phyloP scores from a whole-genome alignment of 2,797 vertebrate species.

The Coreius guichenoti region DNA sequence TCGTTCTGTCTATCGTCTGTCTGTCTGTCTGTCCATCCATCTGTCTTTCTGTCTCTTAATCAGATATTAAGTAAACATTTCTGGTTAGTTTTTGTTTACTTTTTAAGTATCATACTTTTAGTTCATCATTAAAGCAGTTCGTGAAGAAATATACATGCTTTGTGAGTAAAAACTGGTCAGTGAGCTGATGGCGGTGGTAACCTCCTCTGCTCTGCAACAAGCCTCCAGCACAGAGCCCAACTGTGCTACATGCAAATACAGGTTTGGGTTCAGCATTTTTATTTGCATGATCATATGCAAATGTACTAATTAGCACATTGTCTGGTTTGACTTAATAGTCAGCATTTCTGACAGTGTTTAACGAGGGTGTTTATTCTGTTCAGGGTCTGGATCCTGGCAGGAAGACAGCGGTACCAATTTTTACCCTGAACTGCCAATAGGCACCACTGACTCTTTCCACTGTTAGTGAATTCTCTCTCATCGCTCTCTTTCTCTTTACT shows the following conservation, averaged over 20 bases:
- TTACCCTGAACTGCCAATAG: slow-evolving; percentile 47
- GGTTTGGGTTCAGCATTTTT: slow-evolving; percentile 68
- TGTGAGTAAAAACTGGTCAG: slow-evolving; percentile 24
- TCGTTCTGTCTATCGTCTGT: not conserved
- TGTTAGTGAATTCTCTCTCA: not conserved
- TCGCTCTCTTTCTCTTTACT: not conserved
- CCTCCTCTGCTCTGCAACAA: slow-evolving; percentile 29
- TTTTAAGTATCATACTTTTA: slow-evolving; percentile 4
- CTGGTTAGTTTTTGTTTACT: not conserved
- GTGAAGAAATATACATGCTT: not conserved
- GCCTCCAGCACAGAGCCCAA: slow-evolving; percentile 50
- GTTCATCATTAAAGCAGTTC: not conserved
- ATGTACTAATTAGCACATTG: slow-evolving; percentile 69
- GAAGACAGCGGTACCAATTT: slow-evolving; percentile 51
- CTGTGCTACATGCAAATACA: slow-evolving; percentile 62
- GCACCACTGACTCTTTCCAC: slow-evolving; percentile 32
- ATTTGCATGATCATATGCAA: slow-evolving; percentile 68
- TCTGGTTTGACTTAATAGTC: slow-evolving; percentile 61
- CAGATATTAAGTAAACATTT: not conserved
- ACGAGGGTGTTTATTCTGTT: slow-evolving; percentile 62
- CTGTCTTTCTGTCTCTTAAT: not conserved
- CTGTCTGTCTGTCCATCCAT: not conserved
- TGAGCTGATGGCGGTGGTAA: slow-evolving; percentile 19
- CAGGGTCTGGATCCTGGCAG: slow-evolving; percentile 56
- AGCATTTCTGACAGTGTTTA: slow-evolving; percentile 60